Evolutionary conservation across 2,113 vertebrate genomes (phyloP).

Genomic region (Callionymus lyra): DNA sequence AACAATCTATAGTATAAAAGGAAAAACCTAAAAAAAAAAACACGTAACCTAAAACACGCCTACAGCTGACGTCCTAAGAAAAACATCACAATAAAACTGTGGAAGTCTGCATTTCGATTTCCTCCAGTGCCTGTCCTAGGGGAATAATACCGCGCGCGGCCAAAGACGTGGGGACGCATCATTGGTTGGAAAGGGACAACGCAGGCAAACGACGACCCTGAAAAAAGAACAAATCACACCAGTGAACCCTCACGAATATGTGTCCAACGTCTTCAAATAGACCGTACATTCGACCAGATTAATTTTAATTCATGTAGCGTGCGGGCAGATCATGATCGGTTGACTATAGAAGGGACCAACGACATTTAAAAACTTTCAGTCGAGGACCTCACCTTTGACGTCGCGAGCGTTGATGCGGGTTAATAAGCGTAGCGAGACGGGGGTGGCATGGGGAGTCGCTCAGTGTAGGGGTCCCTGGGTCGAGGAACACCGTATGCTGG

Average conservation of each 20-base stretch:
- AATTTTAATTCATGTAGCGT: too few relatives aligned
- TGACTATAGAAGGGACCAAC: too few relatives aligned
- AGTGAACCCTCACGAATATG: slow-evolving; percentile 59
- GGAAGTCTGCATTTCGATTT: slow-evolving; percentile 58
- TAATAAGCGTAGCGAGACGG: slow-evolving; percentile 70
- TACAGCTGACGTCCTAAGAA: slow-evolving; percentile 5
- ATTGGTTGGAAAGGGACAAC: slow-evolving; percentile 58
- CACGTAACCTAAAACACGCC: too few relatives aligned
- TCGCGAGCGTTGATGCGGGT: slow-evolving; percentile 40
- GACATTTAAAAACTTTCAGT: not conserved
- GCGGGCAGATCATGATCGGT: too few relatives aligned
- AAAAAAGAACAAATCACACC: slow-evolving; percentile 59
- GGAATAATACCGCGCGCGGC: slow-evolving; percentile 69
- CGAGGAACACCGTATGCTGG: slow-evolving; percentile 83
- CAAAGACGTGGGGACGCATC: slow-evolving; percentile 63
- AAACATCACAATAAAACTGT: slow-evolving; percentile 45
- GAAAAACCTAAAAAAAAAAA: slow-evolving; percentile 24
- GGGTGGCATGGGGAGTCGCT: slow-evolving; percentile 72
- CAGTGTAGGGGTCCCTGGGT: slow-evolving; percentile 77
- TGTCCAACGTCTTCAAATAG: too few relatives aligned
- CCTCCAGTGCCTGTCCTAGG: slow-evolving; percentile 61
- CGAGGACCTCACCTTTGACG: slow-evolving; percentile 65
- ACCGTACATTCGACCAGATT: too few relatives aligned
- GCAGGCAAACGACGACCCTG: slow-evolving; percentile 62
- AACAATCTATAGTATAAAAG: slow-evolving; percentile 23